Base-by-base conservation (phyloP, 2,797 vertebrate species). In the Zalophus californianus region DNA sequence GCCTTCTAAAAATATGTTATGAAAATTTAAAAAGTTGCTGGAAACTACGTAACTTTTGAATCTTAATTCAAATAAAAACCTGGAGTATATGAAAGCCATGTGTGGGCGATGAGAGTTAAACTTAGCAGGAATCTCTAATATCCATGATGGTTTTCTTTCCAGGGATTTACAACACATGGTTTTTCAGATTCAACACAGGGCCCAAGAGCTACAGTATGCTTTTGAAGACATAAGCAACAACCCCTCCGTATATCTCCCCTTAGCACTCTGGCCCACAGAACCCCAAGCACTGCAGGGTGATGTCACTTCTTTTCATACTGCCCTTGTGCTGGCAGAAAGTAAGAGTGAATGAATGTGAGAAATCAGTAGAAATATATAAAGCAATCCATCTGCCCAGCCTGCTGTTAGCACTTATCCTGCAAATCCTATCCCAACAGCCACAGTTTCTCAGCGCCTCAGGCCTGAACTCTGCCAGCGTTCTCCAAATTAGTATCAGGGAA, bases 331-430 rank as follows among this genome's bases (percentile, higher is more conserved):
- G 96, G 62, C 58, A 96, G 83, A 56, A 96, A 97, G 96, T 79
- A 96, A 97, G 96, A 91, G 60, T 92, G 85, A 97, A 97, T 56
- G 89, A 78, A 90, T 32, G 0, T 85, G 78, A 97, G 73, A 70
- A 52, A 97, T 96, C 87, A n/a, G 29, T 41, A 72, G 68, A 98
- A 98, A 97, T 77, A 86, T 4, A 35, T 80, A 97, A 97, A 96
- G 86, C 32, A 84, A 97, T 96, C 95, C 68, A 98, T 73, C 91
- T 97, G 94, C 48, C 48, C 91, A 62, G 92, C 83, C 93, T 92
- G 41, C 86, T 97, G 38, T 72, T 86, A 95, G 66, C 52, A 95
- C 0, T 73, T 64, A 85, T 93, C 66, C 56, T 94, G 86, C 11
- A 90, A 25, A 52, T 56, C 90, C 18, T 44, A 94, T 72, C 58